Conservation (phyloP, 2,888 invertebrate species). For the Caprella mutica region DNA sequence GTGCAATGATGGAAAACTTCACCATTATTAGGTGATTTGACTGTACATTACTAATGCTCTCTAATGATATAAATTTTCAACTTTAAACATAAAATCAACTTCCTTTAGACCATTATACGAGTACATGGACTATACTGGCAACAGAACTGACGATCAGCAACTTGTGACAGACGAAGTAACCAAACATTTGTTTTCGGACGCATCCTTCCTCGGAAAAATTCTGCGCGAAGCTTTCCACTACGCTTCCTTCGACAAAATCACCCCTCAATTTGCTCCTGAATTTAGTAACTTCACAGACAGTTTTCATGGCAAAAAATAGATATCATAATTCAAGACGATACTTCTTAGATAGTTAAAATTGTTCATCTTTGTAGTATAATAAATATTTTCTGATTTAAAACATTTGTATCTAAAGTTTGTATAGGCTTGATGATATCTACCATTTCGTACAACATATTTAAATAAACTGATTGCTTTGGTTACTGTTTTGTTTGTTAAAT, state of each 20-base stretch:
- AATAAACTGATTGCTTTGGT: too few species aligned
- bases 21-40: constrained; percentile 21
- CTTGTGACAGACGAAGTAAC: constrained; percentile 15
- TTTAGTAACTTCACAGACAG: constrained; percentile 16
- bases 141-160: constrained; percentile 26
- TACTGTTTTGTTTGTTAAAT: too few species aligned
- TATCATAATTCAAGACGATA: too few species aligned
- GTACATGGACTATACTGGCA: constrained; percentile 32
- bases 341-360: too few species aligned
- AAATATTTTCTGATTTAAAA: too few species aligned
- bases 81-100: background rate
- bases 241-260: constrained; percentile 33
- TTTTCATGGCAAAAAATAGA: too few species aligned
- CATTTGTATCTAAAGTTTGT: too few species aligned
- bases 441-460: too few species aligned
- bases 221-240: constrained; percentile 17
- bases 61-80: background rate
- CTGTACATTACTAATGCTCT: background rate
- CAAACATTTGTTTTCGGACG: constrained; percentile 21
- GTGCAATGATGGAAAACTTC: constrained; percentile 32
- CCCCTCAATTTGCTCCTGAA: constrained; percentile 29
- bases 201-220: constrained; percentile 21
- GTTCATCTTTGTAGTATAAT: too few species aligned
- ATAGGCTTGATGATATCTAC: too few species aligned
- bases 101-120: constrained; percentile 25